Evolutionary conservation across 2,888 invertebrate genomes (phyloP).

Genomic region (Cheiracanthium punctorium): DNA sequence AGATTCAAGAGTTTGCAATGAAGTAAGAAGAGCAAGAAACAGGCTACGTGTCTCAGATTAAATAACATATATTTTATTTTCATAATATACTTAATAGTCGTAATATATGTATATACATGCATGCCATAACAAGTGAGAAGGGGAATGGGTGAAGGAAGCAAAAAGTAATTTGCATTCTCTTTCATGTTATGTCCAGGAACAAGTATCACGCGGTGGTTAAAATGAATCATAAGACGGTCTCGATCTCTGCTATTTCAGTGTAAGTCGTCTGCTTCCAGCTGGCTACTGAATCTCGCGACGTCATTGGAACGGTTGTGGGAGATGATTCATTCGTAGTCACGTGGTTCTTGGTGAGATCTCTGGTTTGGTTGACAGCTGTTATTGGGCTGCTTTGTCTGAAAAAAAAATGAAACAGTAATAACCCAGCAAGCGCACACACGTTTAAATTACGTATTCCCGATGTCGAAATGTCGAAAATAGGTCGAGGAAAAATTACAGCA

Average conservation of each 20-base stretch:
- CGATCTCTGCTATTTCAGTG: slow-evolving; percentile 68
- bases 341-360: slow-evolving; percentile 78
- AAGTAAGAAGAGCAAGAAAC: too few species aligned
- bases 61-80: slow-evolving; percentile 65
- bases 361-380: slow-evolving; percentile 73
- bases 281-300: slow-evolving; percentile 16
- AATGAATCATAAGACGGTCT: slow-evolving; percentile 70
- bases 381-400: slow-evolving; percentile 29
- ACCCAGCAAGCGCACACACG: too few species aligned
- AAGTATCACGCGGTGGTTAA: background rate
- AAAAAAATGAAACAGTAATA: too few species aligned
- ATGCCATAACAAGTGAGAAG: slow-evolving; percentile 68
- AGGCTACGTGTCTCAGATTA: too few species aligned
- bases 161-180: background rate
- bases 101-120: slow-evolving; percentile 65
- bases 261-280: slow-evolving; percentile 27
- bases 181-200: slow-evolving; percentile 13
- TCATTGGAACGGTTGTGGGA: slow-evolving; percentile 40
- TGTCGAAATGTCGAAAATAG: too few species aligned
- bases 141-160: background rate
- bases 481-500: too few species aligned
- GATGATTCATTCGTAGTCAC: slow-evolving; percentile 77
- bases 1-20: too few species aligned
- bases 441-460: too few species aligned
- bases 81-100: slow-evolving; percentile 35